These are phyloP conservation scores for Notoglanidium macrostoma DNA, from an alignment of 2,797 vertebrate genomes.

Conservation along the genomic window DNA sequence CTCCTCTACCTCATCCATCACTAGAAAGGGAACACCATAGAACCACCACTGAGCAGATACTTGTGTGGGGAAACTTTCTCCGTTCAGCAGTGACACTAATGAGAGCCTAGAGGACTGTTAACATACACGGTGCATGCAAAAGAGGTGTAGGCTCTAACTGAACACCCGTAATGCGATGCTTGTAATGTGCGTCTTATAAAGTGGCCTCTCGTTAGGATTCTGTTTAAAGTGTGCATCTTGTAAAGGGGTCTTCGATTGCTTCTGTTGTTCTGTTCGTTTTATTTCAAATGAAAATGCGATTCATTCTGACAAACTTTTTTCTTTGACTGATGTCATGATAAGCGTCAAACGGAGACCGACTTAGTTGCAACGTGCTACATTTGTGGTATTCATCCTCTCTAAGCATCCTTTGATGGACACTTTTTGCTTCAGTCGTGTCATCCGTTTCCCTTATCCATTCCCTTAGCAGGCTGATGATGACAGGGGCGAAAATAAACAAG, in stretches of 20 bases:
- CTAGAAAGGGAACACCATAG: neutral
- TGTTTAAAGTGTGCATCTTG: neutral
- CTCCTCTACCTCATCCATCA: neutral
- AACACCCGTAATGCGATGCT: neutral
- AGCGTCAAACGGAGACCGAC: neutral
- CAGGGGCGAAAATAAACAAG: constrained; percentile 32
- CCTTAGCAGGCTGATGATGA: constrained; percentile 18
- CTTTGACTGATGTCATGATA: neutral
- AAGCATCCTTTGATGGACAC: constrained; percentile 2
- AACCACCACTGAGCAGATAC: neutral
- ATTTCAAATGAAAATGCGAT: neutral
- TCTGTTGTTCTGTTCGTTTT: no score
- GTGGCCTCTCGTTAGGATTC: neutral
- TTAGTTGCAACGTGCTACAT: neutral
- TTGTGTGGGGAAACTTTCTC: neutral
- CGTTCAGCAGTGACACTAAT: neutral
- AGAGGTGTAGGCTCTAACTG: neutral
- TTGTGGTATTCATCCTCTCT: neutral
- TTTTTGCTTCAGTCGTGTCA: neutral
- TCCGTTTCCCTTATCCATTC: constrained; percentile 30
- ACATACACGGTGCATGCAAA: neutral
- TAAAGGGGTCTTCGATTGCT: neutral
- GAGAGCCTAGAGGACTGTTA: neutral
- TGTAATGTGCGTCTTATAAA: neutral
- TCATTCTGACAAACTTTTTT: neutral